phyloP scores from a whole-genome alignment of 2,797 vertebrate genomes.

The Ctenopoma kingsleyae region DNA sequence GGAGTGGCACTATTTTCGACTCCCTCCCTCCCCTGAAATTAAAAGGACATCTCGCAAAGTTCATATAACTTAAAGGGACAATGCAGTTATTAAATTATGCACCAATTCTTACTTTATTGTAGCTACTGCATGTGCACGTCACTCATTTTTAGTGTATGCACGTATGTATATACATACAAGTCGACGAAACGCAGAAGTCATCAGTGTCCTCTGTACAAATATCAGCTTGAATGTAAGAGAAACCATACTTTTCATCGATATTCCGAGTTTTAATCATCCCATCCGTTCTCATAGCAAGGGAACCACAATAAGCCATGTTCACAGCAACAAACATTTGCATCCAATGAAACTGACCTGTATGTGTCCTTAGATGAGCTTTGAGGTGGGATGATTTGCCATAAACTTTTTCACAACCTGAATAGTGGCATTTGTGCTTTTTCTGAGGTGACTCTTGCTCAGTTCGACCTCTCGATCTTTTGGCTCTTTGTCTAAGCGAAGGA shows the following conservation, averaged over 20 bases:
- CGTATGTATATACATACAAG: slow-evolving; percentile 11
- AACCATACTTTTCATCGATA: slow-evolving; percentile 36
- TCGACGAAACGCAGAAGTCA: slow-evolving; percentile 15
- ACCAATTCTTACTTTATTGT: neutral
- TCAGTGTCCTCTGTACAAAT: slow-evolving; percentile 5
- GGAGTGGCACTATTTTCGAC: slow-evolving; percentile 84
- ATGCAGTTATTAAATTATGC: slow-evolving; percentile 13
- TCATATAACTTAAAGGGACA: slow-evolving; percentile 60
- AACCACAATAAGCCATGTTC: slow-evolving; percentile 71
- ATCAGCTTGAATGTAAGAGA: slow-evolving; percentile 11
- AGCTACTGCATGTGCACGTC: neutral
- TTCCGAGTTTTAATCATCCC: slow-evolving; percentile 24
- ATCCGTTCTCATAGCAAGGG: slow-evolving; percentile 37
- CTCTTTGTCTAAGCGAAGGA: slow-evolving; percentile 94
- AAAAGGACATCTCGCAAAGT: slow-evolving; percentile 68
- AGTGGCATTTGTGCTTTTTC: slow-evolving; percentile 99
- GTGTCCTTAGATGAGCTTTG: slow-evolving; percentile 99
- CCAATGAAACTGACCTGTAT: slow-evolving; percentile 94
- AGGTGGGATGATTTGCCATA: slow-evolving; percentile 99
- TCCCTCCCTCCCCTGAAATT: slow-evolving; percentile 54
- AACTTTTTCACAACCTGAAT: slow-evolving; percentile 98
- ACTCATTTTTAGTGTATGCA: slow-evolving; percentile 30
- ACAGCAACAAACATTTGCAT: slow-evolving; percentile 60
- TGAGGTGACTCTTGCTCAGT: slow-evolving; percentile 92
- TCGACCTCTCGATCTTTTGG: slow-evolving; percentile 90